A percentile compares a stretch with the other conserved stretches of the same genome.
These are phyloP conservation scores for Sapayoa aenigma DNA, from an alignment of 2,113 vertebrate genomes.

Conservation along the genomic window DNA sequence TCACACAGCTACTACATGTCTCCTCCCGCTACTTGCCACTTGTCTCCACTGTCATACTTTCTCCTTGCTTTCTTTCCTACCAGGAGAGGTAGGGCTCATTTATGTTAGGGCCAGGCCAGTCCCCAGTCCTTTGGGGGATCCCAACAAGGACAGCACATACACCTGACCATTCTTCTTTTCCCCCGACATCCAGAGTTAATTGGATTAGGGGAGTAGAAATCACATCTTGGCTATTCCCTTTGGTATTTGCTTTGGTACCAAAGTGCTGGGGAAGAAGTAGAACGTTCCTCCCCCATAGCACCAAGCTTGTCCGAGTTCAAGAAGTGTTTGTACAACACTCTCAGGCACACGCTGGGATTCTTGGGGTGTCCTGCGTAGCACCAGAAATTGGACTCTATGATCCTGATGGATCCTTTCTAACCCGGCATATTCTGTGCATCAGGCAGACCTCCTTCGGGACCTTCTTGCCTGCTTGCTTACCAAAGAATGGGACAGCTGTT, in stretches of 20 bases:
- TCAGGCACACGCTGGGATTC: neutral
- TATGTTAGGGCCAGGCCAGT: neutral
- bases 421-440: neutral
- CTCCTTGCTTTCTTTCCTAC: neutral
- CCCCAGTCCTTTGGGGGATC: neutral
- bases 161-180: neutral
- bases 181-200: neutral
- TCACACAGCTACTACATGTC: fast-evolving
- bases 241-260: neutral
- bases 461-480: neutral
- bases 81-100: neutral
- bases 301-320: neutral
- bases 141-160: neutral
- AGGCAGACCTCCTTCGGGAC: neutral
- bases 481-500: neutral
- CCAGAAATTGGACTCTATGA: neutral
- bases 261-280: fast-evolving
- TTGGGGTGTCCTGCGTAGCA: neutral
- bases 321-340: neutral
- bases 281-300: neutral
- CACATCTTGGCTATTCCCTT: neutral
- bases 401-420: neutral
- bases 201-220: neutral
- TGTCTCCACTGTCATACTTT: neutral
- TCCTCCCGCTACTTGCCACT: neutral